Evolutionary conservation across 1,140 invertebrate genomes (phyloP).

Genomic region (Diplogasteroides magnus): DNA sequence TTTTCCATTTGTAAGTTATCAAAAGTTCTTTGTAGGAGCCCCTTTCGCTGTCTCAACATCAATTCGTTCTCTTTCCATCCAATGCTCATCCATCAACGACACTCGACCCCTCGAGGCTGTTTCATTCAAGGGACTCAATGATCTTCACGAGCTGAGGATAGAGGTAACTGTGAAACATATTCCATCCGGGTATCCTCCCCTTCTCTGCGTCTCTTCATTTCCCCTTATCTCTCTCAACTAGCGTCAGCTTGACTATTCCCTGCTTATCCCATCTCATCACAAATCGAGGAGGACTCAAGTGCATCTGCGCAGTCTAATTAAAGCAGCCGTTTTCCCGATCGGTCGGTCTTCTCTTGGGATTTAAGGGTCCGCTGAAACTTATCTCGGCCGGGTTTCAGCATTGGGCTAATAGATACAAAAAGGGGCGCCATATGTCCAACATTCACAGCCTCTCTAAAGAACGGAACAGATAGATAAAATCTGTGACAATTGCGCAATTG

Average conservation of each 20-base stretch:
- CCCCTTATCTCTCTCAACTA: neutral
- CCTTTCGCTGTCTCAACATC: neutral
- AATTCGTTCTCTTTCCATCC: neutral
- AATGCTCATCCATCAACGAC: neutral
- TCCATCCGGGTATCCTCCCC: neutral
- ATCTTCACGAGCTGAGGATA: neutral
- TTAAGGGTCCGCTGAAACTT: too few relatives aligned
- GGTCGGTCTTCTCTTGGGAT: too few relatives aligned
- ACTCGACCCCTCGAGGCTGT: neutral
- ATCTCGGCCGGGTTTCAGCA: too few relatives aligned
- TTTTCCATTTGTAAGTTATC: too few relatives aligned
- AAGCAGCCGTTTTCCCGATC: neutral
- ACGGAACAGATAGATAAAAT: too few relatives aligned
- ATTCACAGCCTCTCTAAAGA: too few relatives aligned
- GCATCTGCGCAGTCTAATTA: neutral
- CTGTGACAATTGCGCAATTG: too few relatives aligned
- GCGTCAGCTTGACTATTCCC: too few relatives aligned
- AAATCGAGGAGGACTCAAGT: too few relatives aligned
- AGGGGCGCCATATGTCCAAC: too few relatives aligned
- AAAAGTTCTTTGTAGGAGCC: too few relatives aligned
- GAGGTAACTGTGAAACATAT: neutral
- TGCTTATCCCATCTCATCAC: neutral
- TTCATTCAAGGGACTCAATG: neutral
- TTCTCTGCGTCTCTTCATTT: neutral
- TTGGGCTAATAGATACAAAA: too few relatives aligned